phyloP scores from a whole-genome alignment of 1,140 invertebrate genomes.

The Lordiphosa mommai region DNA sequence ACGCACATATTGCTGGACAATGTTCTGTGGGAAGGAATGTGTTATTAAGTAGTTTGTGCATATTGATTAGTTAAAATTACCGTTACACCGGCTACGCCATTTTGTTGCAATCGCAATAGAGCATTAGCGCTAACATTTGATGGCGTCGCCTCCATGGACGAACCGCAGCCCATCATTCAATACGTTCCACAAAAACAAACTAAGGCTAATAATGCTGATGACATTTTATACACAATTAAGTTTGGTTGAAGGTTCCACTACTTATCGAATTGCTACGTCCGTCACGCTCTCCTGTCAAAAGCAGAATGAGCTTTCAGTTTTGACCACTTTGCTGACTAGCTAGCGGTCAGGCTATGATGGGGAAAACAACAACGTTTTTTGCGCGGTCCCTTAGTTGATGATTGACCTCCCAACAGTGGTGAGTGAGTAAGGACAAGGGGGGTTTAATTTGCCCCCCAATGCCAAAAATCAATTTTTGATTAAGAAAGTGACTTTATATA shows the following conservation, averaged over 20 bases:
- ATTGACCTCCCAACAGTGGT: neutral
- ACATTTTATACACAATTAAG: conserved; percentile 42
- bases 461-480: no score
- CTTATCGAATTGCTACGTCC: conserved; percentile 7
- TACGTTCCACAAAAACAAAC: conserved; percentile 4
- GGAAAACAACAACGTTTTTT: conserved; percentile 50
- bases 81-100: conserved; percentile 35
- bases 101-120: conserved; percentile 37
- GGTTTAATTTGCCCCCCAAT: no score
- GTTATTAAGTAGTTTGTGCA: neutral
- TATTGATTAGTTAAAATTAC: conserved; percentile 45
- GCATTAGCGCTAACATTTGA: conserved; percentile 42
- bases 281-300: conserved; percentile 48
- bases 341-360: conserved; percentile 21
- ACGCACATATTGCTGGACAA: conserved; percentile 63
- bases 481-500: no score
- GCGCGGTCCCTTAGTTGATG: conserved; percentile 32
- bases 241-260: neutral
- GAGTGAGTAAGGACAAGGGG: no score
- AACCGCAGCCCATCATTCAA: conserved; percentile 74
- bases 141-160: conserved; percentile 62
- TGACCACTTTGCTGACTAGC: conserved; percentile 34
- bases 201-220: conserved; percentile 13
- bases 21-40: conserved; percentile 16
- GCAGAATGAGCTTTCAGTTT: conserved; percentile 44